Conservation (phyloP, 1,140 invertebrate genomes). For the Aphis craccivora region DNA sequence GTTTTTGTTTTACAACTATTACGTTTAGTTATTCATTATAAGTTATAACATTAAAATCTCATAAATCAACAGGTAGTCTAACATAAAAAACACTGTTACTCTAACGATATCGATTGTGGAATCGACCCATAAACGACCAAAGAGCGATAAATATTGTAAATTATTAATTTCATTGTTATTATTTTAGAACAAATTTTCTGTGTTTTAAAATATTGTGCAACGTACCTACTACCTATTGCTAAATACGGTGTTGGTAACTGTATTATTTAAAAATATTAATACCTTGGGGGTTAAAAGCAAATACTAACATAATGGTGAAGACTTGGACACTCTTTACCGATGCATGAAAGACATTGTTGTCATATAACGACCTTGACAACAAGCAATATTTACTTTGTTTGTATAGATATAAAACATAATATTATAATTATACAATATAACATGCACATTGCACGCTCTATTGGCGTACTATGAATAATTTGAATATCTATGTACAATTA, state of each 20-base stretch:
- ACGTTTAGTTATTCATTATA: background rate
- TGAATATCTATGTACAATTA: background rate
- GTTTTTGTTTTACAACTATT: background rate
- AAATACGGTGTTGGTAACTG: background rate
- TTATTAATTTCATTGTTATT: background rate
- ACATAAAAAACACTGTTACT: background rate
- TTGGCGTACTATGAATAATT: background rate
- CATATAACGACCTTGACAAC: background rate
- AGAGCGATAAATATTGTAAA: background rate
- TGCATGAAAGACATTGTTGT: background rate
- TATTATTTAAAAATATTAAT: background rate
- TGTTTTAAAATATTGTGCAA: background rate
- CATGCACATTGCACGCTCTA: background rate
- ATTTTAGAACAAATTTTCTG: background rate
- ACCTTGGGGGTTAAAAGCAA: background rate
- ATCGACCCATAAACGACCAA: background rate
- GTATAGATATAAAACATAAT: background rate
- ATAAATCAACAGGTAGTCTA: background rate
- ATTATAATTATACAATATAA: conserved; percentile 1
- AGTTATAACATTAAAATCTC: background rate
- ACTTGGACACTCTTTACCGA: background rate
- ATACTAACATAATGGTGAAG: background rate
- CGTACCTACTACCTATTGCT: background rate
- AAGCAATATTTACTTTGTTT: background rate
- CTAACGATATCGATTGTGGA: background rate